These are phyloP conservation scores for Dinothrombium tinctorium DNA, from an alignment of 1,140 invertebrate species.

Conservation along the genomic window DNA sequence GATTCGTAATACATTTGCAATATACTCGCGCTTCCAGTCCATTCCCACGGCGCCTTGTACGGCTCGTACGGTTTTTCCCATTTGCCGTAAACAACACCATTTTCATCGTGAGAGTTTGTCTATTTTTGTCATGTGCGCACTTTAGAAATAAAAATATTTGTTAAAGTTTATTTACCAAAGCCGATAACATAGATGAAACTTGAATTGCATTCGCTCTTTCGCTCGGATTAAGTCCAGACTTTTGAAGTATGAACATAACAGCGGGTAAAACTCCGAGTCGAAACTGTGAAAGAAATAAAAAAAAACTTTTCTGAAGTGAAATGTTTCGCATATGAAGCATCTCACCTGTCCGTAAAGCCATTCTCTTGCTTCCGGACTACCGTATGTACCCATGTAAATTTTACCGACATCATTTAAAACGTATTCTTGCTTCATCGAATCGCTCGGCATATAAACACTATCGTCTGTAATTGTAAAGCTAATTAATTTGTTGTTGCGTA, in stretches of 20 bases:
- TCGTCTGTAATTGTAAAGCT: too few species aligned
- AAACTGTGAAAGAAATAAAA: neutral
- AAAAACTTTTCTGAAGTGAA: too few species aligned
- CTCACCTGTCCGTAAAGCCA: slow-evolving; percentile 38
- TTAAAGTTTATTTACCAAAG: slow-evolving; percentile 10
- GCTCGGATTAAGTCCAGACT: neutral
- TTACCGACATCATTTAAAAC: slow-evolving; percentile 47
- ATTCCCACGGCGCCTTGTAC: slow-evolving; percentile 35
- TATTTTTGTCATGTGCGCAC: too few species aligned
- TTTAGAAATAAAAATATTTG: too few species aligned
- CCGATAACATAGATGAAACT: slow-evolving; percentile 33
- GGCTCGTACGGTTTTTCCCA: slow-evolving; percentile 46
- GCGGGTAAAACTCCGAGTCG: neutral
- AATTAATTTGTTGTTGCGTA: too few species aligned
- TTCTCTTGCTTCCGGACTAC: slow-evolving; percentile 33
- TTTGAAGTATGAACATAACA: neutral
- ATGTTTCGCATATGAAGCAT: slow-evolving; percentile 25
- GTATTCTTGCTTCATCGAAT: slow-evolving; percentile 35
- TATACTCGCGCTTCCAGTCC: slow-evolving; percentile 38
- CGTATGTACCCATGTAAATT: slow-evolving; percentile 43
- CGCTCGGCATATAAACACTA: slow-evolving; percentile 36
- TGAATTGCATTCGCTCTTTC: slow-evolving; percentile 39
- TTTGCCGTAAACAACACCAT: slow-evolving; percentile 25
- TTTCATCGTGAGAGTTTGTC: slow-evolving; percentile 4
- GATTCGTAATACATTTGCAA: slow-evolving; percentile 31